These are phyloP conservation scores for Erpetoichthys calabaricus DNA, from an alignment of 2,797 vertebrate species.

Conservation along the genomic window DNA sequence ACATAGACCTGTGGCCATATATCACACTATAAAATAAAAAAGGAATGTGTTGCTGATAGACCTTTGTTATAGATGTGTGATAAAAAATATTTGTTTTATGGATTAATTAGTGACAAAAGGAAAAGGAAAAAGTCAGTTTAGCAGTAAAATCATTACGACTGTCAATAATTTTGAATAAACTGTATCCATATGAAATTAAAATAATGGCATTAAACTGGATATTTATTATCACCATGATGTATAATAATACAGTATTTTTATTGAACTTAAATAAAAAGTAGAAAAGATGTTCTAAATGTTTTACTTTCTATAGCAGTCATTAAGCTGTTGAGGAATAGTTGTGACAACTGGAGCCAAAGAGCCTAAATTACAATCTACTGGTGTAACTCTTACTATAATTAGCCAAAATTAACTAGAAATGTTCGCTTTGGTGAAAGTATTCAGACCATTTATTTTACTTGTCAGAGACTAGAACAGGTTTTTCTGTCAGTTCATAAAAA, in stretches of 20 bases:
- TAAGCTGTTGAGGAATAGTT: conserved; percentile 38
- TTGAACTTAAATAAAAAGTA: conserved; percentile 28
- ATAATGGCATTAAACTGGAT: no score
- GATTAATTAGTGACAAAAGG: no score
- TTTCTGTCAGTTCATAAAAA: conserved; percentile 19
- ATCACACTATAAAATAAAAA: no score
- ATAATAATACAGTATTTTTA: conserved; percentile 20
- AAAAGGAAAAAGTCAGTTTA: no score
- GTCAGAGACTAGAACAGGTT: conserved; percentile 64
- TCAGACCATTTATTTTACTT: conserved; percentile 70
- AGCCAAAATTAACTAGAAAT: conserved; percentile 64
- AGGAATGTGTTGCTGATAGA: no score
- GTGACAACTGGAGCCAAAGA: conserved; percentile 42
- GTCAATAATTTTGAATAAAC: no score
- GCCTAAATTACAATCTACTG: conserved; percentile 51
- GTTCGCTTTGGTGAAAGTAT: conserved; percentile 75
- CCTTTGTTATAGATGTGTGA: no score
- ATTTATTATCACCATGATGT: no score
- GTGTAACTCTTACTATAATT: conserved; percentile 57
- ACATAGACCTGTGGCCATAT: no score
- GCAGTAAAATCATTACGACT: no score
- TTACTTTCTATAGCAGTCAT: conserved; percentile 27
- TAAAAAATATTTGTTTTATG: no score
- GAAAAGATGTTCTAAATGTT: conserved; percentile 38
- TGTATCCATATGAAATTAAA: no score